Evolutionary conservation across 2,888 invertebrate species (phyloP), one percentile per base, ranked within the genome.

Genomic region (Mechanitis mazaeus): DNA sequence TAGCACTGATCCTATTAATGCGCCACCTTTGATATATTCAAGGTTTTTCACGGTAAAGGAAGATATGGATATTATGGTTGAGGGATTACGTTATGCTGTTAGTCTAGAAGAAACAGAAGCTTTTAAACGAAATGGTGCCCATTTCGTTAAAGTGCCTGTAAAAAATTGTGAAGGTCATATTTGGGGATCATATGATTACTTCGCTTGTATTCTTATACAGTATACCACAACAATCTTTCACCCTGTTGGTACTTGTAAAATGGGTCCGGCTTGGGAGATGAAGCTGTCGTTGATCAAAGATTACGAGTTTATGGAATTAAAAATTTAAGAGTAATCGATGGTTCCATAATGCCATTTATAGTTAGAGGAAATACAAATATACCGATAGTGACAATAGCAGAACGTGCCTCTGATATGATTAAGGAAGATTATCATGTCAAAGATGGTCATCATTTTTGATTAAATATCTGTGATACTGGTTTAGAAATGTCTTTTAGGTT

Each of bases 1-100:
- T 71, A 84, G 91, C 0, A 92, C 92, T 0, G 93, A 96, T 84
- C 96, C 96, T 0, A 75, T 93, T 58, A 92, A 92, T 75, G 94
- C 94, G 0, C 90, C 91, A 56, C 96, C 96, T 0, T 79, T 94
- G 59, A 94, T 97, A 67, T 93, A 93, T 72, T 93, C 96, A 0
- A 93, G 93, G 68, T 93, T 93, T 59, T 94, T 93, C 62, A 91
- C 91, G 0, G 91, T 91, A n/a, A 85, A 91, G 69, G 88, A 92
- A 57, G 95, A 95, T 74, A 67, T 94, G 5, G 84, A 91, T 55
- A 84, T 89, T 12, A 86, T 94, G 69, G 79, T 94, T 31, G 91
- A 92, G 70, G 93, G 93, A 1, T 81, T 93, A 33, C 91, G 91
- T 67, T 93, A 92, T 67, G 91, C 89, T 42, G 75, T 93, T 20